Base-by-base conservation (phyloP, 2,888 invertebrate genomes). In the Eupithecia pulchellata region DNA sequence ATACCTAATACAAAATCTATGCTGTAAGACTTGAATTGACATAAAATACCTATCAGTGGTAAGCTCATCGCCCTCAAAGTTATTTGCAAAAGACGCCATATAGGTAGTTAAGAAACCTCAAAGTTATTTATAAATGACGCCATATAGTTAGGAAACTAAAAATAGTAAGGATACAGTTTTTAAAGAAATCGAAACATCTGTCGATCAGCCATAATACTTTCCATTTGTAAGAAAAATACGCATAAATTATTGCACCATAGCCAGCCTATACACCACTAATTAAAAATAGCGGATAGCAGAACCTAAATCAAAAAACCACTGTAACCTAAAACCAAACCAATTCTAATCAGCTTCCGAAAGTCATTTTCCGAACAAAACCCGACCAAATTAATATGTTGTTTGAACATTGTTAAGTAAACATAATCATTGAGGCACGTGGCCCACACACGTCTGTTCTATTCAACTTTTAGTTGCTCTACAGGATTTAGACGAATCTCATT, bases 351-450 rank as follows among this genome's bases (percentile, higher is more conserved):
- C 84, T 88, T 88, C 89, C 88, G 84, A 88, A 89, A 90, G 90
- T 90, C 89, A 92, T 91, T 89, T 89, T 82, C 85, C 82, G 81
- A 86, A 90, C 90, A 91, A 91, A 91, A 91, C 89, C 76, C 84
- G 76, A 84, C 88, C 87, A 92, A 92, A 94, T 94, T 93, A 94
- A 93, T 92, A 93, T 90, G 92, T 92, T 94, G 94, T 94, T 94
- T 93, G 93, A 94, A 89, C 91, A 89, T 90, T 84, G 87, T 90
- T 89, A 92, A 89, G 89, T 89, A 93, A 94, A 94, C 90, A 93
- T 90, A 93, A 93, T 94, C 92, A 93, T 76, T 30, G 5, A 42
- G 88, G 69, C 94, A 93, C 94, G 94, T 92, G 94, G 80, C 34
- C 30, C 4, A 81, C 92, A 86, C 90, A 82, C 92, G 92, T 57